Conservation (phyloP, 2,797 vertebrate species). For the Natrix natrix region DNA sequence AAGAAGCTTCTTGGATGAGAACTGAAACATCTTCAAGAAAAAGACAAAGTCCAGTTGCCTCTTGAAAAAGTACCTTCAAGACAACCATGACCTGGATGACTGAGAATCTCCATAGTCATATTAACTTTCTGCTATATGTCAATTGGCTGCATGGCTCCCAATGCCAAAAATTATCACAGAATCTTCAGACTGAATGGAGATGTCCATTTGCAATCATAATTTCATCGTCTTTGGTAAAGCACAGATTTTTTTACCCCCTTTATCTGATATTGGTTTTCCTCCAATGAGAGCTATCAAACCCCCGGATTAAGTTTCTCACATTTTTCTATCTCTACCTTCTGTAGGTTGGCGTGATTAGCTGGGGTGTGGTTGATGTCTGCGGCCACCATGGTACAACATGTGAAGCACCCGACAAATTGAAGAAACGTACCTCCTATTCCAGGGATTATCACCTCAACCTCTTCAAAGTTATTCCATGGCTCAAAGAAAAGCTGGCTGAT, state of each 20-base stretch:
- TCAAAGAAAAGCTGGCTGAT: constrained; percentile 48
- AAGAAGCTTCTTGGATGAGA: background rate
- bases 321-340: too few relatives aligned
- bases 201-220: background rate
- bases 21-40: background rate
- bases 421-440: constrained; percentile 11
- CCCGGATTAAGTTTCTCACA: background rate
- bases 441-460: constrained; percentile 68
- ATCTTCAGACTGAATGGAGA: background rate
- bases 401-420: accelerated
- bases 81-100: background rate
- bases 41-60: background rate
- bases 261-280: background rate
- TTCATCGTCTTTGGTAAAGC: background rate
- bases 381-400: accelerated
- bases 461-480: constrained; percentile 63
- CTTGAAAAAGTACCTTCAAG: background rate
- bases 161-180: background rate
- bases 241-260: background rate
- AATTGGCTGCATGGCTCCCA: too few relatives aligned
- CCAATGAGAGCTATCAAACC: background rate
- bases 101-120: background rate
- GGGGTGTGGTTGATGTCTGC: constrained; percentile 63
- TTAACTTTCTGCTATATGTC: background rate
- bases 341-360: constrained; percentile 70